Evolutionary conservation across 2,113 vertebrate species (phyloP).

Genomic region (Chaetodon trifascialis): DNA sequence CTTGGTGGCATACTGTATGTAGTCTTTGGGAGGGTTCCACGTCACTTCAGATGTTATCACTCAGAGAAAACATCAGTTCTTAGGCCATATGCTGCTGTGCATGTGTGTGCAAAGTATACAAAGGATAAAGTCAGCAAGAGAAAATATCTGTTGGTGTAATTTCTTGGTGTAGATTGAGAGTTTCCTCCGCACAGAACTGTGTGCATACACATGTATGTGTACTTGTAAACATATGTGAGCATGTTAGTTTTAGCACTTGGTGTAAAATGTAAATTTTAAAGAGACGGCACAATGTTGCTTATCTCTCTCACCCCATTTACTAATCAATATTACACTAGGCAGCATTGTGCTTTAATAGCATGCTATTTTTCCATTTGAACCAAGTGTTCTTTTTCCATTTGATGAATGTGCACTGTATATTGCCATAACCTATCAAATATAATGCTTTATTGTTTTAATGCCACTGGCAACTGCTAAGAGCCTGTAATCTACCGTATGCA

Average conservation of each 20-base stretch:
- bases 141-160: conserved; percentile 49
- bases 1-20: conserved; percentile 43
- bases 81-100: conserved; percentile 29
- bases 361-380: conserved; percentile 63
- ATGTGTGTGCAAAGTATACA: neutral
- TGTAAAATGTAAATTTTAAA: conserved; percentile 14
- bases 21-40: conserved; percentile 65
- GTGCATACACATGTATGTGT: neutral
- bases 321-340: conserved; percentile 61
- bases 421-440: conserved; percentile 60
- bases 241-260: conserved; percentile 36
- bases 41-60: conserved; percentile 74
- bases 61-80: conserved; percentile 63
- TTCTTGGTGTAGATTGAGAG: conserved; percentile 54
- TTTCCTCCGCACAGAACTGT: conserved; percentile 38
- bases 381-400: conserved; percentile 56
- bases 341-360: conserved; percentile 53
- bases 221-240: conserved; percentile 24
- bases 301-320: conserved; percentile 62
- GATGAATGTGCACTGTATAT: conserved; percentile 58
- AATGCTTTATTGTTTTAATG: conserved; percentile 67
- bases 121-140: conserved; percentile 32
- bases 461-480: conserved; percentile 68
- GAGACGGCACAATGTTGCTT: conserved; percentile 33
- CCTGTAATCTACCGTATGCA: conserved; percentile 66